Evolutionary conservation across 2,113 vertebrate genomes (phyloP).

Genomic region (Gymnocephalus cernua): DNA sequence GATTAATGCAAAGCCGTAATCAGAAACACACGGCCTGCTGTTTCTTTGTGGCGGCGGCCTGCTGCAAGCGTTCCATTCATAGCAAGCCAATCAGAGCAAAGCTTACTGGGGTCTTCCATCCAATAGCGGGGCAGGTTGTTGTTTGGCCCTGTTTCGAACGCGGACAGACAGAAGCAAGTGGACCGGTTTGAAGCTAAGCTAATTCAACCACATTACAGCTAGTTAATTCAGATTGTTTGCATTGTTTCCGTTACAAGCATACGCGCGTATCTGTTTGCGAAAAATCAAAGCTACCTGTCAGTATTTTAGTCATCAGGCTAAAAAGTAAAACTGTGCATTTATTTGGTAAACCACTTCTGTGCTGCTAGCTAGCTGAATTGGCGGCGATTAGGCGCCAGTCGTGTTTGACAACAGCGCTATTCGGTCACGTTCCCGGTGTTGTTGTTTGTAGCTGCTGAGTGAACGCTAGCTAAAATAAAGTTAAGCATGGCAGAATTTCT

Average conservation of each 20-base stretch:
- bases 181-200: slow-evolving; percentile 79
- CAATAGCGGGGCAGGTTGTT: slow-evolving; percentile 58
- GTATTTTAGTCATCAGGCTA: slow-evolving; percentile 40
- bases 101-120: slow-evolving; percentile 17
- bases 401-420: slow-evolving; percentile 76
- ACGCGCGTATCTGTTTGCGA: neutral
- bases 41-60: slow-evolving; percentile 74
- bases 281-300: slow-evolving; percentile 47
- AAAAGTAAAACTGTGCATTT: slow-evolving; percentile 3
- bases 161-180: slow-evolving; percentile 71
- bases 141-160: slow-evolving; percentile 59
- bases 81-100: slow-evolving; percentile 66
- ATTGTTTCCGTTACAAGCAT: neutral
- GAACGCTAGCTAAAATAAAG: neutral
- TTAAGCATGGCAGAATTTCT: slow-evolving; percentile 92
- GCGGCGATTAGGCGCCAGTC: slow-evolving; percentile 73
- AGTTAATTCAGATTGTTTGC: slow-evolving; percentile 17
- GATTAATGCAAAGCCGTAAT: slow-evolving; percentile 8
- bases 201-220: slow-evolving; percentile 40
- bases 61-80: slow-evolving; percentile 52
- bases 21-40: slow-evolving; percentile 21
- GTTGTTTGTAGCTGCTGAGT: slow-evolving; percentile 55
- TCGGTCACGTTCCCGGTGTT: slow-evolving; percentile 57
- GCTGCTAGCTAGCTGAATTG: slow-evolving; percentile 65
- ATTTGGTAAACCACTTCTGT: slow-evolving; percentile 37